Evolutionary conservation across 2,888 invertebrate genomes (phyloP), one percentile per base, ranked within the genome.

Genomic region (Eupsilia transversa): DNA sequence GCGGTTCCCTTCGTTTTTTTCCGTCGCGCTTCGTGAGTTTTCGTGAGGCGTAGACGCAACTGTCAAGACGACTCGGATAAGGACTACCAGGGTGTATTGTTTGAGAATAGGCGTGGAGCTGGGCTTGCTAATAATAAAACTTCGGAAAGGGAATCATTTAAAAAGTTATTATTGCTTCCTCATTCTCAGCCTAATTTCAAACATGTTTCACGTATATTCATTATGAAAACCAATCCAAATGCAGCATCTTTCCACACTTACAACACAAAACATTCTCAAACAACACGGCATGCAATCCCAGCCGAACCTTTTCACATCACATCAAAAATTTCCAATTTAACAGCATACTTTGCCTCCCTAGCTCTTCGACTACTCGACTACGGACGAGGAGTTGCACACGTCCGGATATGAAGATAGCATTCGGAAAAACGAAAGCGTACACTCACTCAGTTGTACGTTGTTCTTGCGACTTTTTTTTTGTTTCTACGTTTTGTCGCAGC

Each of bases 391-490:
- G 83, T 83, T 86, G 83, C 87, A 85, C 83, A 85, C 88, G 89
- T 90, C 94, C 95, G 96, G 95, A 95, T 96, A 95, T 95, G 95
- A 95, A 95, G 96, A 95, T 95, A 95, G 93, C 93, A 92, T 86
- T 87, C 87, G 93, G 93, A 94, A 95, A 95, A 95, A 94, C 94
- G 91, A 88, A 94, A 91, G 87, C 91, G 87, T 88, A 86, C 88
- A 89, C 88, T 89, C 89, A 91, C 86, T 85, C 86, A 92, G 93
- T 93, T 92, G 91, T 91, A 92, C 92, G 93, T 92, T 93, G 92
- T 92, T 92, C 91, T 91, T 92, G 89, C 88, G 86, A 85, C 85
- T 87, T 90, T 91, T 90, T 90, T 91, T 92, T 92, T 90, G 88
- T 84, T 82, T 76, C 72, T 79, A 79, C 90, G 88, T 90, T 91